phyloP scores from a whole-genome alignment of 1,140 invertebrate genomes.

The Bursaphelenchus mucronatus region DNA sequence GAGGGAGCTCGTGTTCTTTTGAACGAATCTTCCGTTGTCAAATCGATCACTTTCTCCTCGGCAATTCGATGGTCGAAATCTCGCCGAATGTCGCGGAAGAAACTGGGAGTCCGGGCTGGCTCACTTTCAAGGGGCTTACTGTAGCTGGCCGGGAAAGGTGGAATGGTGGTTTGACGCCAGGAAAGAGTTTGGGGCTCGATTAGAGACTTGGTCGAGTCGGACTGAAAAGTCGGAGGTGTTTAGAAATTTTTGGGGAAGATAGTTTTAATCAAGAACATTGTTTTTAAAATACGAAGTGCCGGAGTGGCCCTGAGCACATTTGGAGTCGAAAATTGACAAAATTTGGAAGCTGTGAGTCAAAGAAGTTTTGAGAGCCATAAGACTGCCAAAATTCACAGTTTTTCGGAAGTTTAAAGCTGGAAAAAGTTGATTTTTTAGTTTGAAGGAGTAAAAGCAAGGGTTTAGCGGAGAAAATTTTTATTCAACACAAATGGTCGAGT shows the following conservation, averaged over 20 bases:
- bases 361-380: too few species aligned
- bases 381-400: too few species aligned
- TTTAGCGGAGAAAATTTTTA: too few species aligned
- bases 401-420: too few species aligned
- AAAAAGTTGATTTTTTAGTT: too few species aligned
- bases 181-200: conserved; percentile 4
- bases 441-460: too few species aligned
- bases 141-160: conserved; percentile 1
- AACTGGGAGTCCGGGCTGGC: not conserved
- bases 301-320: too few species aligned
- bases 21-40: conserved; percentile 2
- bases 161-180: conserved; percentile 15
- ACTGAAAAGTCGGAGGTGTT: not conserved
- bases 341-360: too few species aligned
- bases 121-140: not conserved
- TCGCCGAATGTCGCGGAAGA: not conserved
- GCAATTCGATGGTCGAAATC: not conserved
- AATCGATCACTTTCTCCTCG: conserved; percentile 2
- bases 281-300: not conserved
- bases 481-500: too few species aligned
- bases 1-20: not conserved
- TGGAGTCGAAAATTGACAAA: too few species aligned
- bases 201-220: not conserved
- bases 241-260: not conserved
- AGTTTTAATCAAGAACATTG: not conserved